Conservation (phyloP, 2,113 vertebrate genomes). For the Porphyrio hochstetteri region DNA sequence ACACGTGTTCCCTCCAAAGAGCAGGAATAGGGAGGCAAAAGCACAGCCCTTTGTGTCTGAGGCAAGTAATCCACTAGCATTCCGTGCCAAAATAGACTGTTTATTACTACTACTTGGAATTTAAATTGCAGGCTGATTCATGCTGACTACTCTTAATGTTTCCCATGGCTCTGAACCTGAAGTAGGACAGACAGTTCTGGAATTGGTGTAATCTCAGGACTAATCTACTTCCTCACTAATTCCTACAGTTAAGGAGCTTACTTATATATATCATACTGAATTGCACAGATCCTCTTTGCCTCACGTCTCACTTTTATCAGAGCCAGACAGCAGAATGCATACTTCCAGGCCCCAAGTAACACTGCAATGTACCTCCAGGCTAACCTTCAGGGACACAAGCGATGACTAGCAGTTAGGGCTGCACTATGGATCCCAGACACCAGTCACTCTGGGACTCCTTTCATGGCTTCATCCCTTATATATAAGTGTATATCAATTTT, state of each 20-base stretch:
- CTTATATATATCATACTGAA: slow-evolving; percentile 39
- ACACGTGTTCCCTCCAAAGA: neutral
- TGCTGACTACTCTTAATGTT: neutral
- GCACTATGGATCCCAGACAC: neutral
- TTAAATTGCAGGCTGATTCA: slow-evolving; percentile 42
- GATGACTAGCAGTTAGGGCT: neutral
- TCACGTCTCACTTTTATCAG: neutral
- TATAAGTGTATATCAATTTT: neutral
- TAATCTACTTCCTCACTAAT: slow-evolving; percentile 60
- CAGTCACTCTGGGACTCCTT: neutral
- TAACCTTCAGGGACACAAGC: neutral
- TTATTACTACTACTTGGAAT: slow-evolving; percentile 25
- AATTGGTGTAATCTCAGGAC: slow-evolving; percentile 46
- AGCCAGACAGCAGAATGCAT: neutral
- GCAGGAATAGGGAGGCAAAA: neutral
- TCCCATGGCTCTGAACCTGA: slow-evolving; percentile 30
- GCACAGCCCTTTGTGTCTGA: neutral
- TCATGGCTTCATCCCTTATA: neutral
- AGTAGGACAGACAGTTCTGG: slow-evolving; percentile 19
- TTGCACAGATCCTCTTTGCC: slow-evolving; percentile 54
- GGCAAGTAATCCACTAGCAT: neutral
- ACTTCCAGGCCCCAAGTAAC: neutral
- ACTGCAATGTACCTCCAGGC: neutral
- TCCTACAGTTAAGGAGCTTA: slow-evolving; percentile 52
- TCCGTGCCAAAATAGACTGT: neutral